Conservation (phyloP, 2,113 vertebrate genomes). For the Strigops habroptila region DNA sequence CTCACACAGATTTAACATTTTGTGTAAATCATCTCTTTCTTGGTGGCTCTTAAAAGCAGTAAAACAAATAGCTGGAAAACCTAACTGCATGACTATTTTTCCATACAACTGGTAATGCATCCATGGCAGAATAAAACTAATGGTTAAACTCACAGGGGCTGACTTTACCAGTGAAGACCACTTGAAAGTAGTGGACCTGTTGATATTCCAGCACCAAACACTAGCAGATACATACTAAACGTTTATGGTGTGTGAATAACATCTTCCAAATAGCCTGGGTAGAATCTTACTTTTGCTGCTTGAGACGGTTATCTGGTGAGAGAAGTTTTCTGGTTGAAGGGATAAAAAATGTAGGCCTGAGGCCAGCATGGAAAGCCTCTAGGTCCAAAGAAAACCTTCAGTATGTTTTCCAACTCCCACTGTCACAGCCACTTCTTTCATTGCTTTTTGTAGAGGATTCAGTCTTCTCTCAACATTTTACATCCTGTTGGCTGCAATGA, state of each 20-base stretch:
- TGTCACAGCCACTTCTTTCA: slow-evolving; percentile 26
- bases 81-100: background rate
- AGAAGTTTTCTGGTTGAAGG: background rate
- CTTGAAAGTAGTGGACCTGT: background rate
- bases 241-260: background rate
- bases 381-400: slow-evolving; percentile 32
- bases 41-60: background rate
- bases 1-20: background rate
- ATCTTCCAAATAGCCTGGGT: background rate
- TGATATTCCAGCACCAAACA: background rate
- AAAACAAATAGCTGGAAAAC: background rate
- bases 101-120: background rate
- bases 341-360: background rate
- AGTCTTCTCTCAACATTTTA: background rate
- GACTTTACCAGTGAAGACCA: background rate
- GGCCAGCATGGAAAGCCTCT: background rate
- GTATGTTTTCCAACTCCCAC: background rate
- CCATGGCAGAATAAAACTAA: background rate
- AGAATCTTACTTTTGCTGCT: background rate
- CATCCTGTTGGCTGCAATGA: background rate
- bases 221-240: background rate
- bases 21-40: background rate
- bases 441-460: slow-evolving; percentile 15
- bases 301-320: background rate
- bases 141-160: background rate